Conservation (phyloP, 2,797 vertebrate genomes). For the Pelobates cultripes region DNA sequence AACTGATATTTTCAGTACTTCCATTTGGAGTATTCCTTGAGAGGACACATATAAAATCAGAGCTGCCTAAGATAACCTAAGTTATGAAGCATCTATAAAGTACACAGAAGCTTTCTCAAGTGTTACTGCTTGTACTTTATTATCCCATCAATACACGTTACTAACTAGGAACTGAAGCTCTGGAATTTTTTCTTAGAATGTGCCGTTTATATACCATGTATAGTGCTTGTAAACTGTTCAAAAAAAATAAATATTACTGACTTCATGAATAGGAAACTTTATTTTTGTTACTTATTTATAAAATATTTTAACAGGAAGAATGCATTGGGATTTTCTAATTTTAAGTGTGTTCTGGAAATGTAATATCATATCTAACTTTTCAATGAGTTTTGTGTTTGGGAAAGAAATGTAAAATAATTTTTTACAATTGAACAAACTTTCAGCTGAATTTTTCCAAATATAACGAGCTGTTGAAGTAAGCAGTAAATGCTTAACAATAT, state of each 20-base stretch:
- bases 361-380: too few relatives aligned
- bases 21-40: conserved; percentile 18
- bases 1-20: not conserved
- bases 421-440: too few relatives aligned
- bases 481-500: too few relatives aligned
- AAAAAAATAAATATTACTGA: not conserved
- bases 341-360: too few relatives aligned
- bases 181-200: not conserved
- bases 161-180: conserved; percentile 27
- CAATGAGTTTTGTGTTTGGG: too few relatives aligned
- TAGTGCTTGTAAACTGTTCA: not conserved
- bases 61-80: conserved; percentile 23
- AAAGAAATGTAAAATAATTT: too few relatives aligned
- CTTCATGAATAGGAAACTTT: too few relatives aligned
- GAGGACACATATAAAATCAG: conserved; percentile 8
- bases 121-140: conserved; percentile 38
- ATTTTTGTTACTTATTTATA: too few relatives aligned
- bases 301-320: too few relatives aligned
- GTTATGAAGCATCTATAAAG: conserved; percentile 44
- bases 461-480: too few relatives aligned
- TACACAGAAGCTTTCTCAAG: conserved; percentile 38
- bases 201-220: not conserved
- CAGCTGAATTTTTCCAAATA: too few relatives aligned
- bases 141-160: conserved; percentile 39
- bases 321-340: too few relatives aligned